Evolutionary conservation across 2,888 invertebrate species (phyloP).

Genomic region (Cryptus viduatorius): DNA sequence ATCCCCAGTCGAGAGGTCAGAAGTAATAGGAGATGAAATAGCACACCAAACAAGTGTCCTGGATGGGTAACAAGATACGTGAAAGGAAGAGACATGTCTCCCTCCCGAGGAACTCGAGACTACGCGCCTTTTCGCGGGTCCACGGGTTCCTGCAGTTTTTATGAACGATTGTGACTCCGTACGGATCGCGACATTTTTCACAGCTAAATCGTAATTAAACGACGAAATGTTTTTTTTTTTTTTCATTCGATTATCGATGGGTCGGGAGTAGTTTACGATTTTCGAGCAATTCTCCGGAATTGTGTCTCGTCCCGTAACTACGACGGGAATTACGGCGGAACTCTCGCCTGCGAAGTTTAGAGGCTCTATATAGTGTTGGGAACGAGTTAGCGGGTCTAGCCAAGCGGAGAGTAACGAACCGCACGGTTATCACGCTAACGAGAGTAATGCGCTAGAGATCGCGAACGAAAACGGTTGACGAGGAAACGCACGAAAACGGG

Average conservation of each 20-base stretch:
- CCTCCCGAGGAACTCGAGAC: neutral
- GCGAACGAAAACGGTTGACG: conserved; percentile 13
- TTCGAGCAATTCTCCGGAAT: conserved; percentile 46
- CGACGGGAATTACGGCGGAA: conserved; percentile 47
- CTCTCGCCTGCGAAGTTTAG: neutral
- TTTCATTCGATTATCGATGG: conserved; percentile 13
- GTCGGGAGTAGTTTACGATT: conserved; percentile 60
- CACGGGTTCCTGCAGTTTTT: neutral
- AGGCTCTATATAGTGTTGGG: neutral
- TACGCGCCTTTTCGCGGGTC: conserved; percentile 16
- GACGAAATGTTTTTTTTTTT: neutral
- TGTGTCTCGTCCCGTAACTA: conserved; percentile 29
- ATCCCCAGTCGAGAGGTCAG: neutral
- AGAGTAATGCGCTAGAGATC: conserved; percentile 43
- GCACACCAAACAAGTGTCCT: conserved; percentile 33
- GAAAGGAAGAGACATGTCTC: conserved; percentile 22
- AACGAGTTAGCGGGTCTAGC: conserved; percentile 13
- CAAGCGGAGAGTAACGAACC: conserved; percentile 53
- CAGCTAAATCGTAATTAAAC: neutral
- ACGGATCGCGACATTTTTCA: neutral
- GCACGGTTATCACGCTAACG: conserved; percentile 41
- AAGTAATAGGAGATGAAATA: conserved; percentile 58
- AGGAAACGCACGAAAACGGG: neutral
- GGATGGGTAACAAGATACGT: conserved; percentile 53
- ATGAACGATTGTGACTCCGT: neutral